Conservation (phyloP, 2,113 vertebrate genomes). For the Calcarius ornatus region DNA sequence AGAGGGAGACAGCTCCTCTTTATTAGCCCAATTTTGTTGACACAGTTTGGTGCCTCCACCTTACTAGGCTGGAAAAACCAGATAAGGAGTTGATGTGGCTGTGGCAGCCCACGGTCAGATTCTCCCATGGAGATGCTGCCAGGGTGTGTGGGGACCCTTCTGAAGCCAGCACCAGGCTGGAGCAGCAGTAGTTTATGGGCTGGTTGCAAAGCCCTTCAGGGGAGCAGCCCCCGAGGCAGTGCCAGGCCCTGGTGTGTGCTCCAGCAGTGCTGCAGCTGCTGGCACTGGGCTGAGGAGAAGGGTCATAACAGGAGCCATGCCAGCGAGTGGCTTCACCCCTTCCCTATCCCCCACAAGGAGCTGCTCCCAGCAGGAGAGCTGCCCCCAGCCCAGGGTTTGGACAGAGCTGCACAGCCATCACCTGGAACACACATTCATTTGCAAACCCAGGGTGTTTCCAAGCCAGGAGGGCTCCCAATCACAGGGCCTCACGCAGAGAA, state of each 20-base stretch:
- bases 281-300: background rate
- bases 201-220: background rate
- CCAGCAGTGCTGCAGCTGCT: background rate
- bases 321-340: fast-evolving
- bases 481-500: background rate
- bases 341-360: background rate
- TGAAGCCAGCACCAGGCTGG: background rate
- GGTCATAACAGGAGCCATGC: fast-evolving
- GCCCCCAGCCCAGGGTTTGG: background rate
- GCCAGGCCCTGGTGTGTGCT: background rate
- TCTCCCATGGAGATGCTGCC: background rate
- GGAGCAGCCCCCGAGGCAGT: background rate
- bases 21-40: background rate
- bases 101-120: background rate
- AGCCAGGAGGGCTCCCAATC: background rate
- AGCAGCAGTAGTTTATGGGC: background rate
- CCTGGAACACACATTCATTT: background rate
- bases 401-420: background rate
- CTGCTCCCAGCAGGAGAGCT: background rate
- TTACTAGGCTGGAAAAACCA: background rate
- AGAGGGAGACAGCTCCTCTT: background rate
- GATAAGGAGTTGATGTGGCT: fast-evolving
- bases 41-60: background rate
- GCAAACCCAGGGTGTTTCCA: background rate
- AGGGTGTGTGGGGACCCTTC: background rate